A percentile compares a stretch with the other conserved stretches of the same genome.
phyloP scores from a whole-genome alignment of 1,140 invertebrate genomes.

The Halictus rubicundus region DNA sequence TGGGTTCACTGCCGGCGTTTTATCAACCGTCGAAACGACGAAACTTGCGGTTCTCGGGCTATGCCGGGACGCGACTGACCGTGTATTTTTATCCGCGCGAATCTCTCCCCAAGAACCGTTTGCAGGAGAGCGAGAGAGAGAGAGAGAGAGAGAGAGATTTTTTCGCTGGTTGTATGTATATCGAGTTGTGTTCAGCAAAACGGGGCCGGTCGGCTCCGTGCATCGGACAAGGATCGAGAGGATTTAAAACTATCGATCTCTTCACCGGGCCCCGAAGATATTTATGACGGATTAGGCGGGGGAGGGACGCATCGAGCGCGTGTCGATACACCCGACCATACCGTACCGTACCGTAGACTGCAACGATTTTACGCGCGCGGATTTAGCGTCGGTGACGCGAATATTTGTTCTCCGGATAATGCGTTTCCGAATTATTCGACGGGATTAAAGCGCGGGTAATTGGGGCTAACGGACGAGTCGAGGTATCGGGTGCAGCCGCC shows the following conservation, averaged over 20 bases:
- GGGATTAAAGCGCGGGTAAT: conserved; percentile 44
- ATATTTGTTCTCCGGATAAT: conserved; percentile 46
- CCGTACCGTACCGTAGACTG: too few relatives aligned
- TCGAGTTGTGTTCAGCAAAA: too few relatives aligned
- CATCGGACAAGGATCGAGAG: background rate
- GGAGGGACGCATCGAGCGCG: background rate
- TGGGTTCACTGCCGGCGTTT: conserved; percentile 19
- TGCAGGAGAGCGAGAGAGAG: too few relatives aligned
- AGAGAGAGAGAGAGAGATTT: too few relatives aligned
- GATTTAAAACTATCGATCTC: conserved; percentile 30
- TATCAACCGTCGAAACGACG: conserved; percentile 40
- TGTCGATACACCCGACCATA: background rate
- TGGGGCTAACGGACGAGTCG: conserved; percentile 2
- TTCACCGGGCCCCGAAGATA: conserved; percentile 19
- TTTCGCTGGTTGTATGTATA: too few relatives aligned
- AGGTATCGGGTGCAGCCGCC: background rate
- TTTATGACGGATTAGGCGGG: conserved; percentile 48
- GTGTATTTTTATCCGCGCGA: background rate
- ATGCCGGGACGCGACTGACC: background rate
- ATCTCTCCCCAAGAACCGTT: background rate
- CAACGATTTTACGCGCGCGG: conserved; percentile 25
- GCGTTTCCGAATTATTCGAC: conserved; percentile 49
- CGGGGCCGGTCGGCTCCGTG: too few relatives aligned
- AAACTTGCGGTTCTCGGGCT: background rate
- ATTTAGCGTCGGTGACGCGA: conserved; percentile 22